Base-by-base conservation (phyloP, 2,113 vertebrate species). In the Tachysurus fulvidraco region DNA sequence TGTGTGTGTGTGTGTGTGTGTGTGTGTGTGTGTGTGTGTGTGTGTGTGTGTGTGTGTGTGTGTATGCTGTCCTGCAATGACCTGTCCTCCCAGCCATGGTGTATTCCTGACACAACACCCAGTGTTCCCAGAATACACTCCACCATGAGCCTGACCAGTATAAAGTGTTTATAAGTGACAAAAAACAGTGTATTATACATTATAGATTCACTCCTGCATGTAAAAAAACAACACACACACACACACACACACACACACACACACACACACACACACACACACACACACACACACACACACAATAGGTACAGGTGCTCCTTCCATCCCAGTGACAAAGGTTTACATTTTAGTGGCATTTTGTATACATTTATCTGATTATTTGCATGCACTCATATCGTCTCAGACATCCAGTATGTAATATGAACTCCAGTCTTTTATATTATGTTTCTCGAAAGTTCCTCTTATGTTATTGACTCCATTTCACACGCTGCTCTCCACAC, bases 391-490 rank as follows among this genome's bases (percentile, higher is more conserved):
- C 16, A 30, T 71, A 8, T 71, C 21, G 2, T 36, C 69, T 28
- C 50, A 52, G 74, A n/a, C 23, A 28, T 54, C 16, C 46, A 54
- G 11, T 13, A 0, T 73, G 19, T 71, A 1, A 19, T 11, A 8
- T 25, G 21, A 50, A 50, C 8, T 62, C 36, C 36, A 36, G 6
- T 23, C 7, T 54, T 54, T 14, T 77, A 25, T 6, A 77, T 77
- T 7, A 77, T 76, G 16, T 67, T 13, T 11, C 69, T 81, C 84
- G 84, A 85, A 84, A 89, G 82, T 87, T 87, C 28, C 36, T 69
- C 74, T 52, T 79, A 64, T 73, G 28, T 52, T n/a, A 82, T 69
- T 52, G 16, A 5, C 12, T 57, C 77, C 1, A 23, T 12, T 50
- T 21, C 9, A 6, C 46, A 25, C 41, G 21, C 23, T 50, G 44